Evolutionary conservation across 2,888 invertebrate genomes (phyloP), one percentile per base, ranked within the genome.

Genomic region (Ophion slaviceki): DNA sequence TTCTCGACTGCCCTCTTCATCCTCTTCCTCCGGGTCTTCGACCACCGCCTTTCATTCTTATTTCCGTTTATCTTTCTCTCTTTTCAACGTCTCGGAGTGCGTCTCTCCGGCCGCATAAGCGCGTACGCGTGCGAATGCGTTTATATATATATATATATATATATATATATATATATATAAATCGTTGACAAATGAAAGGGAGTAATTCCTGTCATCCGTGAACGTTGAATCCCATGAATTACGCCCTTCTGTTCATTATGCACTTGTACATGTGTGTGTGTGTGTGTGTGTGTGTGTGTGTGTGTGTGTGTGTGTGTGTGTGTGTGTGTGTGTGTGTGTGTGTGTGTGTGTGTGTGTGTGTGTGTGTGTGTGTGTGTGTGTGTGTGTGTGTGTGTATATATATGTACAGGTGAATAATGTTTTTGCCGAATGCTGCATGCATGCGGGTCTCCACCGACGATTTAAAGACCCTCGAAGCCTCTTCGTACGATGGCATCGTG

Each of bases 381-480:
- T 32, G 32, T 32, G 3, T 3, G 3, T 32, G 32, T 32, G 3
- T 32, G 3, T 32, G 32, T n/a, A 24, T 28, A 28, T 28, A 28
- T 28, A 28, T 32, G 32, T 32, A 32, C 4, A 32, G 32, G 32
- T 32, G 32, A 32, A 32, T 32, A 32, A 32, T 74, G 71, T 76
- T 76, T 45, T 66, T 66, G 11, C 78, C 61, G 80, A 17, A 71
- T 47, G 61, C 61, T 28, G 66, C 61, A 36, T 28, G 79, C 76
- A 53, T 32, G 72, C 57, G 64, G 68, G 62, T 32, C 82, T 78
- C 59, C 40, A 71, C 77, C 83, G 86, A 88, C 87, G 89, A 91
- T 91, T 91, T 89, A 90, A 91, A 88, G 84, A 88, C 82, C 77
- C 88, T 66, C 77, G 57, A 28, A 77, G 82, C 62, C 72, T 77